Evolutionary conservation across 1,140 invertebrate genomes (phyloP), one percentile per base, ranked within the genome.

Genomic region (Lethocerus indicus): DNA sequence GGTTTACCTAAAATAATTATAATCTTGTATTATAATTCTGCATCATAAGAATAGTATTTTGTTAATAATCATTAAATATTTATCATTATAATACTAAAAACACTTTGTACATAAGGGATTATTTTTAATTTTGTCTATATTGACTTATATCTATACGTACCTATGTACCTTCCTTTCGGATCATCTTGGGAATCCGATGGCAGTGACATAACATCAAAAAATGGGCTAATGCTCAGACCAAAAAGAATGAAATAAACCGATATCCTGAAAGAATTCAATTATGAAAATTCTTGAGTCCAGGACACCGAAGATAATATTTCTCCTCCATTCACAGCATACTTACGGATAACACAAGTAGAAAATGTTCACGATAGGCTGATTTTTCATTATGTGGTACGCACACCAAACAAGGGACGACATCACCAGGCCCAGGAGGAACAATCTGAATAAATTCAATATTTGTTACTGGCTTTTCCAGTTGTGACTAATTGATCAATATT

Each of bases 341-440:
- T 74, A 93, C 88, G 89, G 88, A 71, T 89, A 90, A 59, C 78
- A 80, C 12, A 94, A 67, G 60, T 84, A 89, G 54, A 88, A 73
- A 54, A 86, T 75, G 59, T 83, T 80, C 37, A 84, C 67, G 6
- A 78, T 59, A 25, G 78, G 75, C 66, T 87, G 76, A 54, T 76
- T 79, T 39, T 76, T 67, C 44, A 78, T 67, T 49, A 88, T 77
- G 54, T 76, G 71, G 59, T 83, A 83, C 1, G 78, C 69, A 63
- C 83, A 87, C 68, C 76, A 85, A 1, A 67, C 60, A 13, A 78
- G 55, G 32, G 69, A 62, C 37, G 66, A 63, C 36, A 73, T 55
- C 0, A 76, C 63, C 47, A 71, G 53, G 25, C 67, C 61, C 41
- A 76, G 60, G 26, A 78, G 61, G 52, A 71, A 60, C 64, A 73